phyloP scores from a whole-genome alignment of 2,113 vertebrate species.

The Campylomormyrus tamandua region DNA sequence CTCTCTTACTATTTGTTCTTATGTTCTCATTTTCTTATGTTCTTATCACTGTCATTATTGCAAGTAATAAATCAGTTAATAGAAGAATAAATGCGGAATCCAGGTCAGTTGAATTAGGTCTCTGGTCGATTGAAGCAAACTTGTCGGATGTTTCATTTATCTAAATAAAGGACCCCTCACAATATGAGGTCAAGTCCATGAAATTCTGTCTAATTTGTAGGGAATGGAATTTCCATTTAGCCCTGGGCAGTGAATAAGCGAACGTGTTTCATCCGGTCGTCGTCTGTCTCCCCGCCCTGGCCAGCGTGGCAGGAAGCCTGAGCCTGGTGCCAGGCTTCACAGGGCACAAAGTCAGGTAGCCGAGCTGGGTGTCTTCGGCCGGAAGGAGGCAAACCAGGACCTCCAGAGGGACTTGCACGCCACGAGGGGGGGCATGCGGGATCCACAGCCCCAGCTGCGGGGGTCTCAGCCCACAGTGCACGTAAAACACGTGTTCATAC shows the following conservation, averaged over 20 bases:
- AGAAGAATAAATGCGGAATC: neutral
- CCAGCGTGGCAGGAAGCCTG: neutral
- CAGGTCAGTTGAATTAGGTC: neutral
- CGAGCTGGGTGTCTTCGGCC: neutral
- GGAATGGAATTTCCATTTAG: neutral
- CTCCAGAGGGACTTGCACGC: neutral
- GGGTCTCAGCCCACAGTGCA: neutral
- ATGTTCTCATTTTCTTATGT: too few species aligned
- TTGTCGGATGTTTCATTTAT: neutral
- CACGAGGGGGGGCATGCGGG: neutral
- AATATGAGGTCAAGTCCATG: neutral
- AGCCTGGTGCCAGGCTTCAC: neutral
- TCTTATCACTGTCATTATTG: neutral
- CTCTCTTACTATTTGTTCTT: too few species aligned
- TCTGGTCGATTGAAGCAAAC: neutral
- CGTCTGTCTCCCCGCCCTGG: neutral
- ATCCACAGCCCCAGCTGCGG: neutral
- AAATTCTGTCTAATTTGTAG: neutral
- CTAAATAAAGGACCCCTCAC: neutral
- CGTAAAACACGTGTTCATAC: neutral
- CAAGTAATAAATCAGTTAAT: neutral
- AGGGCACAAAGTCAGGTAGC: neutral
- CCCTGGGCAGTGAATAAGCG: neutral
- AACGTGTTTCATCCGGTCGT: neutral
- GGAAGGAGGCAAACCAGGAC: neutral